A percentile compares a stretch with the other conserved stretches of the same genome.
These are phyloP conservation scores for Mormyrus lacerda DNA, from an alignment of 2,113 vertebrate genomes.

Conservation along the genomic window DNA sequence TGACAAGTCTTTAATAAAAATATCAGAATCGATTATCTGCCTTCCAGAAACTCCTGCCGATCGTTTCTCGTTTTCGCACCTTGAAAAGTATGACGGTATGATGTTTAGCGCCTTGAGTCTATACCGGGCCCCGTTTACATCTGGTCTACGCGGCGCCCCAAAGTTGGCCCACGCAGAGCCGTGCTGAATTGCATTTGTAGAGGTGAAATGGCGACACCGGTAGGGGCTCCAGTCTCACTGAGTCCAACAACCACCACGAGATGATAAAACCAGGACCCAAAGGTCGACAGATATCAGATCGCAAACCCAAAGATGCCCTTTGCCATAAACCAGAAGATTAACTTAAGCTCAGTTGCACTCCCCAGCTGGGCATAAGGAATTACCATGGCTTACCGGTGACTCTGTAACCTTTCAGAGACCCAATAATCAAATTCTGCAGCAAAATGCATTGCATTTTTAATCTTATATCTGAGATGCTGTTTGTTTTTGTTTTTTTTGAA, in stretches of 20 bases:
- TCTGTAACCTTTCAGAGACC: slow-evolving; percentile 31
- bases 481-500: neutral
- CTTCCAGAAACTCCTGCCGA: neutral
- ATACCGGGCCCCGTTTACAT: neutral
- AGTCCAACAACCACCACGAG: neutral
- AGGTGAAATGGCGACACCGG: neutral
- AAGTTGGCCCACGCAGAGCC: neutral
- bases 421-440: slow-evolving; percentile 15
- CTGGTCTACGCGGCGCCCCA: neutral
- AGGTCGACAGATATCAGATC: slow-evolving; percentile 23
- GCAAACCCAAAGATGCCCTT: slow-evolving; percentile 17
- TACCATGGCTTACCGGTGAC: slow-evolving; percentile 17
- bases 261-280: neutral
- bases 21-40: neutral
- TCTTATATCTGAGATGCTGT: slow-evolving; percentile 14
- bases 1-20: neutral
- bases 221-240: neutral
- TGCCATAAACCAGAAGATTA: slow-evolving; percentile 18
- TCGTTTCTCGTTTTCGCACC: neutral
- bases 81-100: neutral
- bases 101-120: neutral
- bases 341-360: slow-evolving; percentile 14
- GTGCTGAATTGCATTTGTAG: neutral
- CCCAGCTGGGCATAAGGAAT: slow-evolving; percentile 18
- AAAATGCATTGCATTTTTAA: slow-evolving; percentile 23